Evolutionary conservation across 2,888 invertebrate genomes (phyloP).

Genomic region (Oeneis ivallda): DNA sequence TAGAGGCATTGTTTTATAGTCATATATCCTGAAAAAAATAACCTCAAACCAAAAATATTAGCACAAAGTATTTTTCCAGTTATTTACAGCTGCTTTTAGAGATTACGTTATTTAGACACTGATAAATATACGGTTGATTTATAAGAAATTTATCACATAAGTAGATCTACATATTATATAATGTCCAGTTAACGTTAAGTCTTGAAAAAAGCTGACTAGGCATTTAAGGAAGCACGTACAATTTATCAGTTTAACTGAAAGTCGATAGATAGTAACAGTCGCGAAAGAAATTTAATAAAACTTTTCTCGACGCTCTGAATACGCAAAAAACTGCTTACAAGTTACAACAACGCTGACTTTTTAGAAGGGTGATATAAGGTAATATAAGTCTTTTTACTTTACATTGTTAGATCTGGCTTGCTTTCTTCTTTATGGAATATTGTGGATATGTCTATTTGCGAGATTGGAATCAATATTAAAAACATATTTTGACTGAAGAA

Average conservation of each 20-base stretch:
- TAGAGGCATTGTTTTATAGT: not conserved
- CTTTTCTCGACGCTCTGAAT: slow-evolving; percentile 28
- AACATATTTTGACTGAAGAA: too few species aligned
- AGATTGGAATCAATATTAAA: too few species aligned
- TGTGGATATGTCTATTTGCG: too few species aligned
- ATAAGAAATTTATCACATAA: too few species aligned
- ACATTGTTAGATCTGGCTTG: not conserved
- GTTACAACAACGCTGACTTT: slow-evolving; percentile 6
- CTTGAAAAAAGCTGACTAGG: slow-evolving; percentile 3
- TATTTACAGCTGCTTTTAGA: too few species aligned
- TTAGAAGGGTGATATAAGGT: not conserved
- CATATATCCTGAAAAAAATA: not conserved
- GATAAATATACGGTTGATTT: too few species aligned
- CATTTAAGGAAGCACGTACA: slow-evolving; percentile 12
- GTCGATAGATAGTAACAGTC: slow-evolving; percentile 10
- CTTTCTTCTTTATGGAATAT: too few species aligned
- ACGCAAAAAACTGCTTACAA: slow-evolving; percentile 15
- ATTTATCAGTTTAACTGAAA: slow-evolving; percentile 18
- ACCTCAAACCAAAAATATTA: not conserved
- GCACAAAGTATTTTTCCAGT: not conserved
- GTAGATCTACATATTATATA: too few species aligned
- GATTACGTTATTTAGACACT: too few species aligned
- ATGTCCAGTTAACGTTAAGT: not conserved
- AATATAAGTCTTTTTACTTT: not conserved
- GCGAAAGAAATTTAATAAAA: slow-evolving; percentile 34